Conservation (phyloP, 2,888 invertebrate species). For the Pristionchus fissidentatus region DNA sequence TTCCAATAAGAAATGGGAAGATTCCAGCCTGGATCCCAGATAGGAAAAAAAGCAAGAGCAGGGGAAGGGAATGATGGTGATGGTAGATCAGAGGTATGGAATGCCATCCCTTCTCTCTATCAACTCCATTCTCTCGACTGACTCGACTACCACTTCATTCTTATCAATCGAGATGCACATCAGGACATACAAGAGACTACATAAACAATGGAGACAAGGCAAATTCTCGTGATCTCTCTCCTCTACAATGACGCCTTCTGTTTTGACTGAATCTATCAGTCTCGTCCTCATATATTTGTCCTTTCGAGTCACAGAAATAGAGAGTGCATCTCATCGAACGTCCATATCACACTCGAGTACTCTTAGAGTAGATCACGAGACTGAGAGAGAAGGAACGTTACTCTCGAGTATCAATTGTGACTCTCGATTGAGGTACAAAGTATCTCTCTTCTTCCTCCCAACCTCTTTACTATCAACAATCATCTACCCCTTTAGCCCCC, state of each 20-base stretch:
- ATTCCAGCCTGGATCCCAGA: too few species aligned
- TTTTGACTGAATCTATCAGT: background rate
- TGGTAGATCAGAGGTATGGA: too few species aligned
- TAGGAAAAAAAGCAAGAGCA: too few species aligned
- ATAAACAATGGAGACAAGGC: background rate
- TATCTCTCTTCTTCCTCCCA: background rate
- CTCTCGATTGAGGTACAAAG: constrained; percentile 30
- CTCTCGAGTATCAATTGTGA: background rate
- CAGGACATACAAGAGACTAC: background rate
- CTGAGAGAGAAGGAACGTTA: background rate
- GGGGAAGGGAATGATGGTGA: too few species aligned
- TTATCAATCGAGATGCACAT: background rate
- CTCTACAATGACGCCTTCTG: background rate
- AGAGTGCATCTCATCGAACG: constrained; percentile 3
- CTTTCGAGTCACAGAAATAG: background rate
- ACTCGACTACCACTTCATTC: background rate
- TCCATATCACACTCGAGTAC: background rate
- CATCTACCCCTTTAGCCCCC: constrained; percentile 3
- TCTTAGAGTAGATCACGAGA: constrained; percentile 13
- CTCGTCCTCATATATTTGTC: background rate
- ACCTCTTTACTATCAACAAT: background rate
- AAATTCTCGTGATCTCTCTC: background rate
- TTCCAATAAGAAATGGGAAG: too few species aligned
- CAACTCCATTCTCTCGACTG: too few species aligned
- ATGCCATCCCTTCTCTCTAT: too few species aligned